Evolutionary conservation across 2,113 vertebrate species (phyloP).

Genomic region (Cinclus cinclus): DNA sequence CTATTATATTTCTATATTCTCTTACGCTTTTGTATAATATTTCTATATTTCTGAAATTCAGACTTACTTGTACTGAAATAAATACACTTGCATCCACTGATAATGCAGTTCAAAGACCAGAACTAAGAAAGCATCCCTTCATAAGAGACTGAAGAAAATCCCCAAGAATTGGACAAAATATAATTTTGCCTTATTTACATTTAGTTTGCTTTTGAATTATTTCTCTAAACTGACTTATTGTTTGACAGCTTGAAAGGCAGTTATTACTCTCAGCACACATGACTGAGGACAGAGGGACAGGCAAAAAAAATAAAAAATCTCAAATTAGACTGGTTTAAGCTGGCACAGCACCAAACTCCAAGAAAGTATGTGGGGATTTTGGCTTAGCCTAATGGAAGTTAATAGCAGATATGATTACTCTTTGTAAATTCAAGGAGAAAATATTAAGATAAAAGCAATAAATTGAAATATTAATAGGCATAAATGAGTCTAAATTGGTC

Average conservation of each 20-base stretch:
- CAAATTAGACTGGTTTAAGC: background rate
- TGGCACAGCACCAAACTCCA: background rate
- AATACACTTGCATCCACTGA: fast-evolving
- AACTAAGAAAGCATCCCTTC: background rate
- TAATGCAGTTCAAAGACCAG: background rate
- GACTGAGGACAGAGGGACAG: background rate
- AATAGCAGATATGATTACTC: background rate
- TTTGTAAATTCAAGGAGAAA: background rate
- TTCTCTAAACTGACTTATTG: background rate
- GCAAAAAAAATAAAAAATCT: background rate
- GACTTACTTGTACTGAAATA: background rate
- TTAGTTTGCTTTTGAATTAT: background rate
- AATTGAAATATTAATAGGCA: background rate
- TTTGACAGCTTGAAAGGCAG: background rate
- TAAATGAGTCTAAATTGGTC: background rate
- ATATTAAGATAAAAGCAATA: background rate
- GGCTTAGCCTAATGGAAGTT: background rate
- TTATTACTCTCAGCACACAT: background rate
- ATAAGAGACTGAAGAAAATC: background rate
- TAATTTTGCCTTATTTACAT: background rate
- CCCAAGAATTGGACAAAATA: background rate
- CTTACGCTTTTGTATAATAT: too few species aligned
- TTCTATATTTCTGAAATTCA: background rate
- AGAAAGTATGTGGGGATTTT: background rate
- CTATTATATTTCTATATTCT: background rate